Evolutionary conservation across 2,797 vertebrate genomes (phyloP).

Genomic region (Microcaecilia unicolor): DNA sequence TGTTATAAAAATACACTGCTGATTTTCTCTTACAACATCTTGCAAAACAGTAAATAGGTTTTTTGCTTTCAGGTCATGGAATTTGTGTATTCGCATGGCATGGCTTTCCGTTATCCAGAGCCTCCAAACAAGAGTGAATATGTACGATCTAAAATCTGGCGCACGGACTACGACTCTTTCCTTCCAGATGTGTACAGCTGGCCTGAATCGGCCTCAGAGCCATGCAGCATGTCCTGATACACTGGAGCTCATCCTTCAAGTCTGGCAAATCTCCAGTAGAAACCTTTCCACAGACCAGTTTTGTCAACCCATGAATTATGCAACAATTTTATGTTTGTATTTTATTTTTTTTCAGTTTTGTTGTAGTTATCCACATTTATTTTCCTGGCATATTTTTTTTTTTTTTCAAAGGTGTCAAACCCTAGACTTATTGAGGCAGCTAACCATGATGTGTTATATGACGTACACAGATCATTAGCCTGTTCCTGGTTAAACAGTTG

Average conservation of each 20-base stretch:
- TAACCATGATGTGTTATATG: too few species aligned
- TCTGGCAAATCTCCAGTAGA: constrained; percentile 23
- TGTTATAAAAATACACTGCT: too few species aligned
- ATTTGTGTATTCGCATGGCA: constrained; percentile 82
- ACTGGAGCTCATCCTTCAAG: not conserved
- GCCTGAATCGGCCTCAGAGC: constrained; percentile 59
- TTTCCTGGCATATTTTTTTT: too few species aligned
- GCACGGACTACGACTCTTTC: constrained; percentile 82
- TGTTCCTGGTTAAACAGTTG: too few species aligned
- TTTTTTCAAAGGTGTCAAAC: too few species aligned
- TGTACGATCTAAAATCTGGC: constrained; percentile 74
- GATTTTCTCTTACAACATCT: too few species aligned
- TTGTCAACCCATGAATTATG: not conserved
- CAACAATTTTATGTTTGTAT: too few species aligned
- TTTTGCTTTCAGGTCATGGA: constrained; percentile 69
- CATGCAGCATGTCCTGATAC: constrained; percentile 44
- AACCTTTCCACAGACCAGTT: constrained; percentile 13
- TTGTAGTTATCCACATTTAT: too few species aligned
- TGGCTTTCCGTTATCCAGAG: constrained; percentile 94
- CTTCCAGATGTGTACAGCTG: constrained; percentile 86
- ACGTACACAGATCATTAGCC: too few species aligned
- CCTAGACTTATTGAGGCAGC: too few species aligned
- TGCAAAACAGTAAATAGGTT: too few species aligned
- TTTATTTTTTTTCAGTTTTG: not conserved
- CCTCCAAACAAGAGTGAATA: constrained; percentile 76